Conservation (phyloP, 2,113 vertebrate genomes). For the Gopherus evgoodei region DNA sequence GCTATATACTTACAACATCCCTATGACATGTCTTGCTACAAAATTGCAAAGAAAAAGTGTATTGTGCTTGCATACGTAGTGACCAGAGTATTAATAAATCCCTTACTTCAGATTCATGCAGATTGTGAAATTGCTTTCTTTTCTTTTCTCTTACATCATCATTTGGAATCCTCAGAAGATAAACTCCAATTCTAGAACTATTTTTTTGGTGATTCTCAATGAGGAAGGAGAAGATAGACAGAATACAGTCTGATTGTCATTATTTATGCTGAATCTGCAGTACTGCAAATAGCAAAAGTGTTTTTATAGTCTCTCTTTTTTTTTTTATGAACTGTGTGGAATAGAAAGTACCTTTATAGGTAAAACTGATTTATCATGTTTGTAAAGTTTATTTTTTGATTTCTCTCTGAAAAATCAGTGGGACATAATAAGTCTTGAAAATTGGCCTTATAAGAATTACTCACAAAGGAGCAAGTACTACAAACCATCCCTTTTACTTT, state of each 20-base stretch:
- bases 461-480: not conserved
- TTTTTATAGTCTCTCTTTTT: not conserved
- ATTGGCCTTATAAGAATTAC: not conserved
- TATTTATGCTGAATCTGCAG: slow-evolving; percentile 11
- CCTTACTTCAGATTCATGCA: slow-evolving; percentile 49
- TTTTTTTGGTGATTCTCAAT: not conserved
- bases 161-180: slow-evolving; percentile 6
- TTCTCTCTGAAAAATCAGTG: not conserved
- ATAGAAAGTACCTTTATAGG: not conserved
- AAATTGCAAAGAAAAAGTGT: slow-evolving; percentile 22
- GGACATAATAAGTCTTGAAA: not conserved
- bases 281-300: not conserved
- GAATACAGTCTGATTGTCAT: slow-evolving; percentile 18
- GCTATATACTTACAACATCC: not conserved
- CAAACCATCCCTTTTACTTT: not conserved
- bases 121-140: not conserved
- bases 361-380: not conserved
- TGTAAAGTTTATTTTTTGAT: not conserved
- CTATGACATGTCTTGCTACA: slow-evolving; percentile 10
- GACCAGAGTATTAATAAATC: not conserved
- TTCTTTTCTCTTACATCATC: not conserved
- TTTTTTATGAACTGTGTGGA: not conserved
- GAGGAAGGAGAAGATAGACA: slow-evolving; percentile 13
- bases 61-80: slow-evolving; percentile 11
- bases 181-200: slow-evolving; percentile 56